Base-by-base conservation (phyloP, 2,888 invertebrate genomes). In the Drosophila affinis region DNA sequence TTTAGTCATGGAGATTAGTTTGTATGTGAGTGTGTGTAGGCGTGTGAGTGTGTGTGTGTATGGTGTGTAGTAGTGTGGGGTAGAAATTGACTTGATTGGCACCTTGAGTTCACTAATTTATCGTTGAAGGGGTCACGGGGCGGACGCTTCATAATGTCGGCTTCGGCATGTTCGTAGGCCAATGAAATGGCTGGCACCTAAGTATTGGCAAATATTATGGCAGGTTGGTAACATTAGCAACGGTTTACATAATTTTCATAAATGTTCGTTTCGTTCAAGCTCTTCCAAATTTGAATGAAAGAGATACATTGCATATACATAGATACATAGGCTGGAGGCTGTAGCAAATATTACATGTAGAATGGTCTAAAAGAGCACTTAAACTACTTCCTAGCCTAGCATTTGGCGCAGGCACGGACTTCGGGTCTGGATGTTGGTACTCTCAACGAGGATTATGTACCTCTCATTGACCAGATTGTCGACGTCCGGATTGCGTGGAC, bases 381-480 rank as follows among this genome's bases (percentile, higher is more conserved):
- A 73, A 67, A 58, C 75, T 73, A 73, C 67, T 18, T 18, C 24
- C 49, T 67, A 49, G 60, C 54, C 60, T 73, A 73, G 75, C 54
- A 56, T 21, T 48, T 73, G 56, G 34, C 46, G 27, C 46, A 48
- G 61, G 57, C 34, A 48, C 47, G 29, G 51, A 14, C 44, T 62
- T 55, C 51, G 27, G 44, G 32, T 44, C 44, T 17, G 62, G 48
- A 32, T 54, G 49, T 44, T 51, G 57, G 56, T 32, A 53, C 49
- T n/a, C 48, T 17, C 39, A n/a, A n/a, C 14, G n/a, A 39, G 39
- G 39, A 39, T 39, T 39, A 39, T 39, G 56, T 95, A 98, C 97
- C 98, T 98, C 95, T 97, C 97, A 94, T 98, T 98, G 93, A 98
- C 98, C 93, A 98, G 96, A 95, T 98, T 98, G 95, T 98, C 98